These are phyloP conservation scores for Ursus arctos DNA, from an alignment of 2,113 vertebrate genomes.

Conservation along the genomic window DNA sequence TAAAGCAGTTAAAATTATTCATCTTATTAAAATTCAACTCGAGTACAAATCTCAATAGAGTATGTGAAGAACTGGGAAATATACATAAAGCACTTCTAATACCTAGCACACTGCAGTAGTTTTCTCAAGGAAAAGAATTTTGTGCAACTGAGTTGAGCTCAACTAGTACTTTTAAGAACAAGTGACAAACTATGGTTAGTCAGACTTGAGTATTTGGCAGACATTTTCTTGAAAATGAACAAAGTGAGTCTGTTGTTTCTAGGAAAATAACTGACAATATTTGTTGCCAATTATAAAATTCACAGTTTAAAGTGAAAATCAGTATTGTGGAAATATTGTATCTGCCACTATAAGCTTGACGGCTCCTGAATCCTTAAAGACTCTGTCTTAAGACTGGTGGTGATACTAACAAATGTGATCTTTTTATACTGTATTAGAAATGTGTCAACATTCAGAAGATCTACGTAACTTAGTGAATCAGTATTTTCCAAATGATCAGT, in stretches of 20 bases:
- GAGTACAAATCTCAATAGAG: not conserved
- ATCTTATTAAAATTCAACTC: not conserved
- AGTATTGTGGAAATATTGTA: not conserved
- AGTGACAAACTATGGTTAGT: not conserved
- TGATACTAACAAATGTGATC: constrained; percentile 23
- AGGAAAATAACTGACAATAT: not conserved
- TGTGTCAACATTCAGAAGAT: not conserved
- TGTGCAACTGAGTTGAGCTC: not conserved
- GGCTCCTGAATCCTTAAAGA: not conserved
- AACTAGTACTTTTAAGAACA: constrained; percentile 5
- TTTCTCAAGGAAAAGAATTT: not conserved
- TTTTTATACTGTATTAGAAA: not conserved
- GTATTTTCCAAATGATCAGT: constrained; percentile 8
- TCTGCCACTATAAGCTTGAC: not conserved
- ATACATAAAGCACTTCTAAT: not conserved
- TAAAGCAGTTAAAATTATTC: constrained; percentile 2
- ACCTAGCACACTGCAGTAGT: not conserved
- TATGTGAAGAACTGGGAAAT: not conserved
- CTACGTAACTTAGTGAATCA: not conserved
- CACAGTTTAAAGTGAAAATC: constrained; percentile 42
- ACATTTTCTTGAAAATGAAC: constrained; percentile 37
- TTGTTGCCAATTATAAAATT: not conserved
- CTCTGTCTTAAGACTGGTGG: not conserved
- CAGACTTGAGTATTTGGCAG: not conserved
- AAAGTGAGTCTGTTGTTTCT: not conserved